Evolutionary conservation across 1,140 invertebrate genomes (phyloP), one percentile per base, ranked within the genome.

Genomic region (Uloborus diversus): DNA sequence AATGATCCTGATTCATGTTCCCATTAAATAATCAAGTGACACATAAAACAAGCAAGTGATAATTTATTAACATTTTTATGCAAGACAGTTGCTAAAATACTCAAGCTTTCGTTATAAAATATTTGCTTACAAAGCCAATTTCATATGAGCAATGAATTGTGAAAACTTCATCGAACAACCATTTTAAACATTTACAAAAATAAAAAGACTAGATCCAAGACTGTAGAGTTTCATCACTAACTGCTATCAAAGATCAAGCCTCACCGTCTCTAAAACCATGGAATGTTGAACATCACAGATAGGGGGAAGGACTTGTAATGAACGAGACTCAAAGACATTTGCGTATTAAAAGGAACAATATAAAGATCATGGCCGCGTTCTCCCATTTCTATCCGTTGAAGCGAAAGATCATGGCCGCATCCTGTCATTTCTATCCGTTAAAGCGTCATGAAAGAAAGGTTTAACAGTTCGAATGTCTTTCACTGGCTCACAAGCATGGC

Each of bases 251-350:
- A 75, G 71, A 75, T 75, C 71, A 75, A 75, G 71, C 59, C 71
- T 75, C 35, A 28, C 42, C 64, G 37, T 56, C 71, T 75, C 71
- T 75, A 75, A 75, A 64, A 75, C 64, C 59, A 75, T 64, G 71
- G 71, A 75, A 75, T 75, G 71, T 75, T 64, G n/a, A 53, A 64
- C 71, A 75, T 75, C 71, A 75, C 71, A 75, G 71, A 75, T 75
- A 75, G 71, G n/a, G n/a, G n/a, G 71, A 75, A 75, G 71, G 71
- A 75, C 71, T 75, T 53, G 64, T 25, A 73, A 51, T 73, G 61
- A 75, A 75, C 64, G 71, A 75, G 57, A 64, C 33, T 62, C 64
- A 56, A 75, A 37, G 53, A 75, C 42, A 53, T 7, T 4, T 53
- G 49, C 53, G 57, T 53, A 53, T 75, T 57, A 75, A 64, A 57